Evolutionary conservation across 2,797 vertebrate genomes (phyloP), one percentile per base, ranked within the genome.

Genomic region (Melanotaenia parkinsoni): DNA sequence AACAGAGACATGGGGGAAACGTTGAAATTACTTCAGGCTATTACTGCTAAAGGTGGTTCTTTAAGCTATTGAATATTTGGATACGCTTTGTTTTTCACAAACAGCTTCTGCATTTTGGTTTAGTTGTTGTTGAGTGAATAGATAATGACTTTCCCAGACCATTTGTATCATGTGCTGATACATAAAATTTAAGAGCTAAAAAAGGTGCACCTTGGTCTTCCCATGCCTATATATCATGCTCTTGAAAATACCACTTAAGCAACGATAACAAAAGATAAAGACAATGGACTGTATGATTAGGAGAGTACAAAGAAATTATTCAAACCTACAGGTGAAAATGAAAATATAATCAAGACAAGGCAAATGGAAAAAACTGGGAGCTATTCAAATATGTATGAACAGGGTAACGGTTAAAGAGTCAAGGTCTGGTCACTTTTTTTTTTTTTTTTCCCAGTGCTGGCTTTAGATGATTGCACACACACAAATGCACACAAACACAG

Each of bases 261-360:
- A n/a, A 50, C 20, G n/a, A n/a, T 50, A 50, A 50, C 45, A 22
- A n/a, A 11, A 50, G n/a, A 50, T 18, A 50, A 22, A 50, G 7
- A 18, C 45, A 20, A n/a, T 47, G 18, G 5, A 50, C 8, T n/a
- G 8, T n/a, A 47, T 2, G 18, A 7, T 16, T 18, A 18, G 43
- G 5, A 45, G 37, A 12, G 7, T 9, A 47, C 11, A n/a, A 66
- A 12, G 11, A 33, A 63, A 63, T 50, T n/a, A 37, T 66, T 40
- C 5, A 54, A 10, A 18, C 56, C 8, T 53, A 28, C 9, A 63
- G 58, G 5, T 20, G 56, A 53, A 63, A 63, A 38, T 9, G 2
- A 47, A 76, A 65, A 47, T 16, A n/a, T 0, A 47, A 28, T 73
- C 18, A 50, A 22, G 18, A 38, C 12, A 50, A 67, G 37, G 59